Percentiles rank a stretch among this genome's conserved stretches.
Conservation (phyloP, 2,113 vertebrate species). For the Lasiurus cinereus region DNA sequence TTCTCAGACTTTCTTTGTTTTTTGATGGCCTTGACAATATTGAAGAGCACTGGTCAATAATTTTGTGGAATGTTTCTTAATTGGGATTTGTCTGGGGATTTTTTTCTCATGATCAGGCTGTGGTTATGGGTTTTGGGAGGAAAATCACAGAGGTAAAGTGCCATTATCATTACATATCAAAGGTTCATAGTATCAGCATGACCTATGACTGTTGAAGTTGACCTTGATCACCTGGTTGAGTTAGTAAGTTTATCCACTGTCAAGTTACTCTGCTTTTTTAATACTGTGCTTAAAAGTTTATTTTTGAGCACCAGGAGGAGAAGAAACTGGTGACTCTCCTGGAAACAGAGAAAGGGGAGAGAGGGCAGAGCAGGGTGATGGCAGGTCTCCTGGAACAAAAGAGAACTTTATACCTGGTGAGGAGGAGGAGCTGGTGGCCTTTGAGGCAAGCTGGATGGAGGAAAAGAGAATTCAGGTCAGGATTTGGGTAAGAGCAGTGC, state of each 20-base stretch:
- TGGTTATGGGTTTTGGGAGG: not conserved
- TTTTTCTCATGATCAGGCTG: not conserved
- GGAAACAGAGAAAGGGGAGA: not conserved
- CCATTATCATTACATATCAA: not conserved
- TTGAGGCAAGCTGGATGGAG: no score
- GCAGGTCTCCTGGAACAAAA: not conserved
- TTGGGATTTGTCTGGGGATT: not conserved
- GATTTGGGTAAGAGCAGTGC: not conserved
- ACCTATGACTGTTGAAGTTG: not conserved
- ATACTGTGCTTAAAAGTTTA: not conserved
- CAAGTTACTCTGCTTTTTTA: not conserved
- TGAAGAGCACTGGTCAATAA: not conserved
- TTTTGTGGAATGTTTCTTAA: not conserved
- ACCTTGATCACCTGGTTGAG: not conserved
- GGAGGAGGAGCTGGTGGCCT: not conserved
- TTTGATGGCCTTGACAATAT: not conserved
- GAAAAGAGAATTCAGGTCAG: not conserved
- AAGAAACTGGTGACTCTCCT: not conserved
- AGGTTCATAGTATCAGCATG: not conserved
- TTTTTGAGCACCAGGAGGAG: not conserved
- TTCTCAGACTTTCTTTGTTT: not conserved
- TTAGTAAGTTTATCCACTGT: not conserved
- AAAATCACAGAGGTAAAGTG: not conserved
- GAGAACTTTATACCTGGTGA: not conserved
- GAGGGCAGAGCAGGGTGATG: not conserved